These are phyloP conservation scores for Sinelater perroti DNA, from an alignment of 2,888 invertebrate species.

Conservation along the genomic window DNA sequence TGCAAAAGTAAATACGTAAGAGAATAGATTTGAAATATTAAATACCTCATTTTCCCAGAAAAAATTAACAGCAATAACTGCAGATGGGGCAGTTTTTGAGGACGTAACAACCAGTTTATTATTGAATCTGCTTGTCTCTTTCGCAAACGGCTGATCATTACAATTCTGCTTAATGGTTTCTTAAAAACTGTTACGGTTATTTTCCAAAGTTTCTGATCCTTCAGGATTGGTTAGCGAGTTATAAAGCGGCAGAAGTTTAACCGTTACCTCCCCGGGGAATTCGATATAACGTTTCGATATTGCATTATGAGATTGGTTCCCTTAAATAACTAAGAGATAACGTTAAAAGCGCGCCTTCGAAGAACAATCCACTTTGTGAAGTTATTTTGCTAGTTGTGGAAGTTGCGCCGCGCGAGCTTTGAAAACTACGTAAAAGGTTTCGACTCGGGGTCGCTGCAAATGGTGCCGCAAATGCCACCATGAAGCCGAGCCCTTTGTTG, in stretches of 20 bases:
- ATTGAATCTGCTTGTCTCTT: neutral
- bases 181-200: slow-evolving; percentile 18
- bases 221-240: slow-evolving; percentile 20
- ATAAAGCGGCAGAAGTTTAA: slow-evolving; percentile 24
- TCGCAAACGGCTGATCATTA: too few species aligned
- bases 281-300: slow-evolving; percentile 22
- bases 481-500: too few species aligned
- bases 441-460: too few species aligned
- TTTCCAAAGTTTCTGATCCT: slow-evolving; percentile 16
- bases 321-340: slow-evolving; percentile 22
- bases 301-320: slow-evolving; percentile 16
- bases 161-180: slow-evolving; percentile 12
- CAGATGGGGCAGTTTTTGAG: too few species aligned
- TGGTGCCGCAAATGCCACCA: too few species aligned
- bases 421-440: too few species aligned
- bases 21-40: neutral
- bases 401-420: too few species aligned
- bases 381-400: too few species aligned
- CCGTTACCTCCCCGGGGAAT: slow-evolving; percentile 19
- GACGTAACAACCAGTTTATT: neutral
- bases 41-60: neutral
- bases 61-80: too few species aligned
- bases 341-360: slow-evolving; percentile 3
- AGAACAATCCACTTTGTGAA: neutral
- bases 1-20: neutral